These are phyloP conservation scores for Albula goreensis DNA, from an alignment of 2,113 vertebrate genomes.

Conservation along the genomic window DNA sequence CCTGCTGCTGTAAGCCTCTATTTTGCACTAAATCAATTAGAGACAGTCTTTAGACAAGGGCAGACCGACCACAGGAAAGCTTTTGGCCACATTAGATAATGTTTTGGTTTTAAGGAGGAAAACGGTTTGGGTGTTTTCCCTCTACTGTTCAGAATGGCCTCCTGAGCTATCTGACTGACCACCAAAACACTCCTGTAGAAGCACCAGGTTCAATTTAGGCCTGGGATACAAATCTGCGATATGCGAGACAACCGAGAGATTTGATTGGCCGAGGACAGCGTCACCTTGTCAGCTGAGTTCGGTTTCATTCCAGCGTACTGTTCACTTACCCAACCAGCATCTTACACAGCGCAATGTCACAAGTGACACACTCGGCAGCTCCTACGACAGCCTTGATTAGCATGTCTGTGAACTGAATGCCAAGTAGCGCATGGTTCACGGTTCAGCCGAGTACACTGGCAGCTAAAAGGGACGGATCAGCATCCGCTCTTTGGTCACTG, in stretches of 20 bases:
- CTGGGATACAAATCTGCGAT: not conserved
- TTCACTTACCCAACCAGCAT: not conserved
- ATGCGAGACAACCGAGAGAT: not conserved
- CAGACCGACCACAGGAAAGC: not conserved
- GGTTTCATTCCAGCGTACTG: not conserved
- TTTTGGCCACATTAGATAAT: not conserved
- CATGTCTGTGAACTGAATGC: not conserved
- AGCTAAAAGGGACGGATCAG: no score
- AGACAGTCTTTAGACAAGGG: not conserved
- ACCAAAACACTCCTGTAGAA: not conserved
- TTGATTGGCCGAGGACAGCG: not conserved
- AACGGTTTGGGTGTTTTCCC: not conserved
- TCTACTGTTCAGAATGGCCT: not conserved
- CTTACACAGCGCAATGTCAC: not conserved
- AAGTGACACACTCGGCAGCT: not conserved
- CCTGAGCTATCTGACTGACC: not conserved
- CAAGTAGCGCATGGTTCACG: not conserved
- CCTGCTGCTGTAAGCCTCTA: no score
- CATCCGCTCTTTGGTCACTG: not conserved
- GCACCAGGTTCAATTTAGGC: not conserved
- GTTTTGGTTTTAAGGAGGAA: not conserved
- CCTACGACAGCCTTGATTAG: not conserved
- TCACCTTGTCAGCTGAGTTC: not conserved
- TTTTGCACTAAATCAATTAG: not conserved
- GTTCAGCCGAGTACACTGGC: not conserved